These are phyloP conservation scores for Emydura subglobosa DNA, from an alignment of 2,113 vertebrate genomes.

Conservation along the genomic window DNA sequence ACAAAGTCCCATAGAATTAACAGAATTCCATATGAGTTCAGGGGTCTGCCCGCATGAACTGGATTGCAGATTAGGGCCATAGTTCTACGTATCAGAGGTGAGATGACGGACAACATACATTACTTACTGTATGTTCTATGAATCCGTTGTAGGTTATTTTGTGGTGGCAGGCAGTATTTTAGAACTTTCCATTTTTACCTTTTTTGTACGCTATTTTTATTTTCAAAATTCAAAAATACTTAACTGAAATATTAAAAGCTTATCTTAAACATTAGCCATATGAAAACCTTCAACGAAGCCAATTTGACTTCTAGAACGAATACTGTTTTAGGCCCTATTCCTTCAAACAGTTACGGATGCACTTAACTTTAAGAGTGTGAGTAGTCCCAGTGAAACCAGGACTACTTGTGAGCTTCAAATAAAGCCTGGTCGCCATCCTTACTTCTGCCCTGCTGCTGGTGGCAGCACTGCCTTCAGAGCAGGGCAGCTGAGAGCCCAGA, in stretches of 20 bases:
- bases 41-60: no score
- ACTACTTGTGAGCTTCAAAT: background rate
- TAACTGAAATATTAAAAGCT: background rate
- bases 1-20: rapidly evolving
- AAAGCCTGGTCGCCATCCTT: no score
- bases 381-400: background rate
- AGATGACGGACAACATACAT: background rate
- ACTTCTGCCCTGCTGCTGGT: no score
- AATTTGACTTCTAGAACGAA: background rate
- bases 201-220: background rate
- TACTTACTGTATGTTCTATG: background rate
- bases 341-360: background rate
- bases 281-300: background rate
- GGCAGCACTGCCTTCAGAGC: no score
- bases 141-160: background rate
- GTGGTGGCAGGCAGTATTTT: background rate
- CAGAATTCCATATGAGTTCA: rapidly evolving
- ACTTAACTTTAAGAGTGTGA: background rate
- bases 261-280: no score
- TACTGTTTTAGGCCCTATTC: background rate
- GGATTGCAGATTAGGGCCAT: background rate
- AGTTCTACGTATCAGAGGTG: background rate
- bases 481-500: no score
- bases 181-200: background rate
- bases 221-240: background rate